phyloP scores from a whole-genome alignment of 2,888 invertebrate genomes.

The Elaeidobius kamerunicus region DNA sequence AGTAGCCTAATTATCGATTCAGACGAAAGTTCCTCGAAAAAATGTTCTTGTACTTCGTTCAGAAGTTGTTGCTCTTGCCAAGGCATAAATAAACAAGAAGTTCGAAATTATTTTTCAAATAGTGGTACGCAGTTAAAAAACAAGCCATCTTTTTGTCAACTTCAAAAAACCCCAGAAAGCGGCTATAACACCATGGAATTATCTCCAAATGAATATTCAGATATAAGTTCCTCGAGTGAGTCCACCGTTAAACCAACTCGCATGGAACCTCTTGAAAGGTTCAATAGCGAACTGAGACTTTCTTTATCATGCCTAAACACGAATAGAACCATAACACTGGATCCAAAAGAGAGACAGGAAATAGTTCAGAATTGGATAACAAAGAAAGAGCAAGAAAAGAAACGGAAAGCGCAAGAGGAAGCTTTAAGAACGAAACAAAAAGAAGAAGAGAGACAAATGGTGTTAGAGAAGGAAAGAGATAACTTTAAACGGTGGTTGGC shows the following conservation, averaged over 20 bases:
- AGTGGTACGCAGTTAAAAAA: not conserved
- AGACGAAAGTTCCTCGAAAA: slow-evolving; percentile 9
- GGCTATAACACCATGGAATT: slow-evolving; percentile 18
- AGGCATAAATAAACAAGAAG: not conserved
- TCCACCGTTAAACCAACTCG: slow-evolving; percentile 11
- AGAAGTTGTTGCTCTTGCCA: not conserved
- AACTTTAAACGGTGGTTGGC: slow-evolving; percentile 54
- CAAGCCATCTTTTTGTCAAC: slow-evolving; percentile 4
- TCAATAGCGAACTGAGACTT: slow-evolving; percentile 29
- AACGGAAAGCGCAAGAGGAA: slow-evolving; percentile 38
- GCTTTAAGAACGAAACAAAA: slow-evolving; percentile 41
- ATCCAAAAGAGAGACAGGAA: slow-evolving; percentile 34
- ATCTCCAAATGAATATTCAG: slow-evolving; percentile 10
- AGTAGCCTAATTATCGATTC: slow-evolving; percentile 35
- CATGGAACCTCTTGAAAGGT: not conserved
- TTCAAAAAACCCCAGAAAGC: slow-evolving; percentile 18
- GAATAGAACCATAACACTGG: slow-evolving; percentile 23
- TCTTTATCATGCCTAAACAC: slow-evolving; percentile 33
- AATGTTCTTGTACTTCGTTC: not conserved
- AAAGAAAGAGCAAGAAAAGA: slow-evolving; percentile 43
- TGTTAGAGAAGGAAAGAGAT: slow-evolving; percentile 47
- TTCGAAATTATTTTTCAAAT: not conserved
- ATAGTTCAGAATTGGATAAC: slow-evolving; percentile 50
- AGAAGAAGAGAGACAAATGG: slow-evolving; percentile 45
- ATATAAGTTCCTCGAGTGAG: slow-evolving; percentile 11